Base-by-base conservation (phyloP, 2,797 vertebrate species). In the Moxostoma hubbsi region DNA sequence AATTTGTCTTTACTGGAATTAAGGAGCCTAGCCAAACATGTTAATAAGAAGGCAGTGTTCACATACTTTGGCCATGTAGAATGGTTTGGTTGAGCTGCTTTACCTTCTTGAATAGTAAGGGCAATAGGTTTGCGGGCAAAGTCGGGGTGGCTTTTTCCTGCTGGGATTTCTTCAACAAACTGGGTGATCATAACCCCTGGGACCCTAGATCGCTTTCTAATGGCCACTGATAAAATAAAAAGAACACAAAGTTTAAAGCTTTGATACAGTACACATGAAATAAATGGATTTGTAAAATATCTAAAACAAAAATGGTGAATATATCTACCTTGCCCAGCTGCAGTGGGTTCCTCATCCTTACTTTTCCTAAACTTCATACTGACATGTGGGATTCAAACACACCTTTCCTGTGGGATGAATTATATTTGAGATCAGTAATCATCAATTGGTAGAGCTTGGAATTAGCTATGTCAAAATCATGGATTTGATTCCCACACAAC, bases 101-200 rank as follows among this genome's bases (percentile, higher is more conserved):
- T 82, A 97, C 96, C 97, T 90, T 98, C 96, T 80, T 95, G 95
- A 85, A 97, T 83, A 0, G 95, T 96, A 78, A 96, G 71, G 68
- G 91, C 90, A 12, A 97, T 85, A 6, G 96, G 96, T 89, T 96
- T 97, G 73, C 87, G 88, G 69, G 92, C 92, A 72, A 98, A 96
- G 86, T 95, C 95, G 0, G 96, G 96, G 0, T 86, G 89, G 46
- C 81, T 93, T 89, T 90, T 94, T 55, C 93, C 95, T 67, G 89
- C 10, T 0, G 96, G 95, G 75, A 97, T 49, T 62, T 94, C 81
- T 9, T 96, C 92, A 75, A 95, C 92, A 88, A 89, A 94, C 73
- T 95, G 94, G 36, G 89, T 93, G 81, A 97, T 89, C 80, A 90
- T 88, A 46, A 97, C 96, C n/a, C 96, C 96, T 0, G 94, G 94